These are phyloP conservation scores for Pyrgilauda ruficollis DNA, from an alignment of 2,113 vertebrate species.

Conservation along the genomic window DNA sequence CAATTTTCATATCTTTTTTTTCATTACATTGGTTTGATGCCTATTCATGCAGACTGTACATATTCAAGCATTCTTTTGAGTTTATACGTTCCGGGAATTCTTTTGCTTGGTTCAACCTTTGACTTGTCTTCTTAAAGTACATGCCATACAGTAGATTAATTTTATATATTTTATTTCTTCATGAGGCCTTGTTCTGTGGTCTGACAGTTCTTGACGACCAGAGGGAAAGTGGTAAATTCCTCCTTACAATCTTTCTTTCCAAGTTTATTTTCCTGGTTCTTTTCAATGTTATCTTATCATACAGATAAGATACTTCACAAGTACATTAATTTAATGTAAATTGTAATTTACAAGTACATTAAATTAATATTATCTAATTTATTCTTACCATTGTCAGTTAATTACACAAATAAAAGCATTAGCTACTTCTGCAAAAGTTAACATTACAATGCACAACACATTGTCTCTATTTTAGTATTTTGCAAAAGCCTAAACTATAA, in stretches of 20 bases:
- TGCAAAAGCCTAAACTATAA: background rate
- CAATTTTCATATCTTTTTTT: background rate
- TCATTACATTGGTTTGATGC: background rate
- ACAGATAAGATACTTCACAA: no score
- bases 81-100: background rate
- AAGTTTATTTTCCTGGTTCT: background rate
- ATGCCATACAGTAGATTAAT: background rate
- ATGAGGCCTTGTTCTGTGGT: no score
- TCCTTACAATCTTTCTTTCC: background rate
- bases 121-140: background rate
- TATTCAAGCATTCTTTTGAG: background rate
- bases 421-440: no score
- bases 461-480: background rate
- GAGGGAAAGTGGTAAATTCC: background rate
- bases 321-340: no score
- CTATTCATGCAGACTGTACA: background rate
- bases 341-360: no score
- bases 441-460: background rate
- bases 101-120: background rate
- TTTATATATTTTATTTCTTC: background rate
- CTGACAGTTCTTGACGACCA: background rate
- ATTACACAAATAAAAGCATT: background rate
- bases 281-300: background rate
- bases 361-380: no score
- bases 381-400: background rate